Evolutionary conservation across 2,113 vertebrate genomes (phyloP).

Genomic region (Spizaetus ornatus): DNA sequence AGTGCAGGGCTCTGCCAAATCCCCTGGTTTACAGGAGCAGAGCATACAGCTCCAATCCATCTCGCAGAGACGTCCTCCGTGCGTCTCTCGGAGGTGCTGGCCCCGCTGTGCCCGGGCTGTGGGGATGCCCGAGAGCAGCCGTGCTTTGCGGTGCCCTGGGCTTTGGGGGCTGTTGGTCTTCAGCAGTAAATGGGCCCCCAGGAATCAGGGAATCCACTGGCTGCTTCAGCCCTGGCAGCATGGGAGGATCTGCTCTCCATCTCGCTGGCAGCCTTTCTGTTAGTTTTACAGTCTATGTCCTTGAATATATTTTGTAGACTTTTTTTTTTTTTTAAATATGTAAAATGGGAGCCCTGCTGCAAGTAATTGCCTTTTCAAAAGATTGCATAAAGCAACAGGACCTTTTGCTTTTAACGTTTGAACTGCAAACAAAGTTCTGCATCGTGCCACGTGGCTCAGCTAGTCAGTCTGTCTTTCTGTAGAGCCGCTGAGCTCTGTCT

Average conservation of each 20-base stretch:
- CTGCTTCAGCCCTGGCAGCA: background rate
- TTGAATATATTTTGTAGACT: background rate
- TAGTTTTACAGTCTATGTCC: background rate
- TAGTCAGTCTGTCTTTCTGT: background rate
- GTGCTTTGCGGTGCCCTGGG: background rate
- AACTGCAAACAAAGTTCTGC: background rate
- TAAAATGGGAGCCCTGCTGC: background rate
- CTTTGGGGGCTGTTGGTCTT: background rate
- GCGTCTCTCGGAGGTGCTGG: background rate
- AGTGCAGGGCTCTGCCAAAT: background rate
- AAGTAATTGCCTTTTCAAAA: background rate
- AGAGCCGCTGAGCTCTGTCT: background rate
- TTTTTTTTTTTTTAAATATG: background rate
- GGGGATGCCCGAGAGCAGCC: background rate
- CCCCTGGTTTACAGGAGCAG: background rate
- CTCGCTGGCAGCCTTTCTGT: background rate
- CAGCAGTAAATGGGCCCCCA: background rate
- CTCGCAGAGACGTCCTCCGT: fast-evolving
- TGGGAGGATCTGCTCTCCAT: background rate
- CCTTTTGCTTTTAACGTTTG: background rate
- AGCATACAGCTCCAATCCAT: background rate
- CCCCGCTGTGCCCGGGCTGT: background rate
- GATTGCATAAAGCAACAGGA: background rate
- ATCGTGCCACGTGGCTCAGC: fast-evolving
- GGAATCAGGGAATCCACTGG: background rate